A percentile compares a stretch with the other conserved stretches of the same genome.
phyloP scores from a whole-genome alignment of 1,140 invertebrate species.

The Cecropterus lyciades region DNA sequence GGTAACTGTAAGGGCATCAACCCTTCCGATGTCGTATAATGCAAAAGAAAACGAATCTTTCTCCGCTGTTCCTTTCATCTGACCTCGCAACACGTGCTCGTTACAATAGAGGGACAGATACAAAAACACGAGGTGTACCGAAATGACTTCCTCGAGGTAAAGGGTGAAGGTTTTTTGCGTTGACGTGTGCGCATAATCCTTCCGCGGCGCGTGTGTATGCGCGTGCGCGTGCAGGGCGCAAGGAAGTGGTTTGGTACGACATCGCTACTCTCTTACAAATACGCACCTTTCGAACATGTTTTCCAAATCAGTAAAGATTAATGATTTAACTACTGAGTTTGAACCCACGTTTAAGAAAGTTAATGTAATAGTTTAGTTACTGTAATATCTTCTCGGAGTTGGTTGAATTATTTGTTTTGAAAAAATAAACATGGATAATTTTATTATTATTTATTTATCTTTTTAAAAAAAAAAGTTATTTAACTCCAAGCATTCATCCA shows the following conservation, averaged over 20 bases:
- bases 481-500: neutral
- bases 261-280: neutral
- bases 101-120: constrained; percentile 12
- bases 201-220: constrained; percentile 26
- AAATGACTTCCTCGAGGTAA: constrained; percentile 32
- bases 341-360: neutral
- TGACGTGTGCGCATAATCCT: constrained; percentile 34
- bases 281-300: neutral
- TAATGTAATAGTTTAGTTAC: no score
- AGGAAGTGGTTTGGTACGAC: neutral
- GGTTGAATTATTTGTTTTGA: no score
- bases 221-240: constrained; percentile 1
- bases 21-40: constrained; percentile 5
- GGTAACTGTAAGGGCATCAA: constrained; percentile 11
- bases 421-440: neutral
- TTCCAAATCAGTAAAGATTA: neutral
- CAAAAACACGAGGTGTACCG: constrained; percentile 15
- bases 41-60: constrained; percentile 21
- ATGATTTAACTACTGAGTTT: neutral
- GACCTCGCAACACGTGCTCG: constrained; percentile 10
- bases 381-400: no score
- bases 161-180: constrained; percentile 37
- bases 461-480: neutral
- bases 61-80: constrained; percentile 25
- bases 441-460: neutral